Evolutionary conservation across 1,140 invertebrate species (phyloP).

Genomic region (Pseudomyrmex sp.): DNA sequence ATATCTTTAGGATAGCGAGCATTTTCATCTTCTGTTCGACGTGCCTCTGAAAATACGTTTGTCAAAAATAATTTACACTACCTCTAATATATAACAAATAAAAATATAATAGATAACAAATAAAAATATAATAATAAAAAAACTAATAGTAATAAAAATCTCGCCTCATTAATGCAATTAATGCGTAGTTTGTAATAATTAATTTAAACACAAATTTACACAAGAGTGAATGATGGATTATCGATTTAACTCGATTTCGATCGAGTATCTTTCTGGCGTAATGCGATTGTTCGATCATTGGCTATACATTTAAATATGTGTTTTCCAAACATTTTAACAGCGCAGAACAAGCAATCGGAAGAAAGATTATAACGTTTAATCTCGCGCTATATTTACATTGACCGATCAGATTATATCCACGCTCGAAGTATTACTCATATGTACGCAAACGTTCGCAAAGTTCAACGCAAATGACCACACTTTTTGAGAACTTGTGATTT

Average conservation of each 20-base stretch:
- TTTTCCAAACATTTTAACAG: conserved; percentile 17
- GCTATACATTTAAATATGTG: conserved; percentile 35
- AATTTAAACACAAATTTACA: not conserved
- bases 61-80: not conserved
- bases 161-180: too few relatives aligned
- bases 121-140: too few relatives aligned
- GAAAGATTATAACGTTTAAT: conserved; percentile 19
- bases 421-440: not conserved
- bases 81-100: too few relatives aligned
- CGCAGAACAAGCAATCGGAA: not conserved
- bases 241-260: conserved; percentile 19
- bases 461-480: conserved; percentile 2
- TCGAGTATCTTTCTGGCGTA: not conserved
- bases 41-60: not conserved
- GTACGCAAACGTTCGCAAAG: not conserved
- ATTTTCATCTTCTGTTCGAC: conserved; percentile 44
- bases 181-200: not conserved
- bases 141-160: too few relatives aligned
- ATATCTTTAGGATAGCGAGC: conserved; percentile 33
- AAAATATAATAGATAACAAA: too few relatives aligned
- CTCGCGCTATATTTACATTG: not conserved
- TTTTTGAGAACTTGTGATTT: conserved; percentile 18
- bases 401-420: conserved; percentile 19
- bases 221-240: conserved; percentile 12
- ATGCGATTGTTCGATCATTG: conserved; percentile 1